Conservation (phyloP, 2,888 invertebrate genomes). For the Endotricha flammealis region DNA sequence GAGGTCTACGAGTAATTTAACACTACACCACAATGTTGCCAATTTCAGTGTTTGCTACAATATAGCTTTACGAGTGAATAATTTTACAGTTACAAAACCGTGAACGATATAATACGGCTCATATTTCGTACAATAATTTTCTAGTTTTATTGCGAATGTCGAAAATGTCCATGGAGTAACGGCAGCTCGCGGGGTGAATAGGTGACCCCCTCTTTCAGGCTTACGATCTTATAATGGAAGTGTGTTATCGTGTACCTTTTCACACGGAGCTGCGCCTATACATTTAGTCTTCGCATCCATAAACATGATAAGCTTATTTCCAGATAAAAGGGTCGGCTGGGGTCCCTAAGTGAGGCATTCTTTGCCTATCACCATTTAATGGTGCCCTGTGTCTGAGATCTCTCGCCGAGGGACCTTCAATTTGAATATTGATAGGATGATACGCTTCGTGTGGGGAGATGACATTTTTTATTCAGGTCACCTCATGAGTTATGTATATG, state of each 20-base stretch:
- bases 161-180: conserved; percentile 1
- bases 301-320: conserved; percentile 73
- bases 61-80: conserved; percentile 10
- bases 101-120: background rate
- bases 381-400: conserved; percentile 62
- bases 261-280: conserved; percentile 46
- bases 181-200: conserved; percentile 26
- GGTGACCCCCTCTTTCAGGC: conserved; percentile 28
- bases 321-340: conserved; percentile 68
- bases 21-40: conserved; percentile 8
- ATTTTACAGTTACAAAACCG: conserved; percentile 5
- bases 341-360: conserved; percentile 68
- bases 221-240: conserved; percentile 48
- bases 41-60: conserved; percentile 8
- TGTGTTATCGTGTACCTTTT: conserved; percentile 56
- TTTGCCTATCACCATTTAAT: conserved; percentile 69
- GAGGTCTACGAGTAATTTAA: conserved; percentile 8
- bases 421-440: conserved; percentile 69
- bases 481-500: conserved; percentile 35
- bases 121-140: background rate
- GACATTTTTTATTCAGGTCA: conserved; percentile 46
- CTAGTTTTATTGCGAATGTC: background rate
- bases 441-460: conserved; percentile 36
- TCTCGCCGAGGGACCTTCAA: conserved; percentile 56
- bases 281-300: conserved; percentile 58